These are phyloP conservation scores for Formica selysi DNA, from an alignment of 1,140 invertebrate genomes.

Conservation along the genomic window DNA sequence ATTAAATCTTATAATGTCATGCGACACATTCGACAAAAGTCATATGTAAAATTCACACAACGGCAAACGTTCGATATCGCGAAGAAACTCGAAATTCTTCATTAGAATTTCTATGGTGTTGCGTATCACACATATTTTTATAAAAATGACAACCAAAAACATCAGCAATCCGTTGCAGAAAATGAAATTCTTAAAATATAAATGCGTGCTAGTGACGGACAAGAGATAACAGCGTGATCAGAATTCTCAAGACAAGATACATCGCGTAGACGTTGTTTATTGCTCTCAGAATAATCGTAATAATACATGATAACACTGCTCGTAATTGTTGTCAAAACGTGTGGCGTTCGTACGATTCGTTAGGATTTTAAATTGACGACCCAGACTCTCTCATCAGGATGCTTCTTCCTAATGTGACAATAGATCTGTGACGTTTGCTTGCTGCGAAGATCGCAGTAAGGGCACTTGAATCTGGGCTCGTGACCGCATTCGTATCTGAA, in stretches of 20 bases:
- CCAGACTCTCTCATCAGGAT: constrained; percentile 71
- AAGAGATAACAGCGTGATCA: not conserved
- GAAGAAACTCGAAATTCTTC: constrained; percentile 16
- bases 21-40: constrained; percentile 12
- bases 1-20: not conserved
- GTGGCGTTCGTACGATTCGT: not conserved
- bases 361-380: constrained; percentile 73
- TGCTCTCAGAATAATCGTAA: not conserved
- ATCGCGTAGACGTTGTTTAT: constrained; percentile 45
- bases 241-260: constrained; percentile 10
- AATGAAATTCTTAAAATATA: not conserved
- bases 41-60: not conserved
- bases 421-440: constrained; percentile 94
- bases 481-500: constrained; percentile 94
- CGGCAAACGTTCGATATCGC: not conserved
- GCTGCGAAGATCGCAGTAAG: constrained; percentile 91
- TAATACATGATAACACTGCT: constrained; percentile 27
- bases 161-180: constrained; percentile 12
- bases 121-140: constrained; percentile 2
- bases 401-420: constrained; percentile 87
- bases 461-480: constrained; percentile 92
- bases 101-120: not conserved
- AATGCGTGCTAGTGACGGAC: not conserved
- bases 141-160: constrained; percentile 16
- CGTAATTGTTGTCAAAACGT: not conserved